phyloP scores from a whole-genome alignment of 1,140 invertebrate species.

The Steinernema feltiae region DNA sequence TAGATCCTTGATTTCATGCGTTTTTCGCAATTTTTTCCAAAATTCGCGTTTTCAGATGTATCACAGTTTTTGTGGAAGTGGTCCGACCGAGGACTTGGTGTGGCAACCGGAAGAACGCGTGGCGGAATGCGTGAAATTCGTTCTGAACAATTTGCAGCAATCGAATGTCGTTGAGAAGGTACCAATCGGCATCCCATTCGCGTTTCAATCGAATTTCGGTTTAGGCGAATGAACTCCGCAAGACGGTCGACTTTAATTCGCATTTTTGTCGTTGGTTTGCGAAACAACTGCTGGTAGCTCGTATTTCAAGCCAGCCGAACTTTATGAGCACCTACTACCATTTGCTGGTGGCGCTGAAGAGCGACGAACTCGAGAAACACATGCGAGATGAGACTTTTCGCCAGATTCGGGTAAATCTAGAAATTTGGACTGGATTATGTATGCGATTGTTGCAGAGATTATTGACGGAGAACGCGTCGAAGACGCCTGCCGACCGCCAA shows the following conservation, averaged over 20 bases:
- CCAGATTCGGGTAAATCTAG: background rate
- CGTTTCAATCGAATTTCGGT: background rate
- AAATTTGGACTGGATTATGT: background rate
- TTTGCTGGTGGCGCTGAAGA: background rate
- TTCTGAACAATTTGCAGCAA: background rate
- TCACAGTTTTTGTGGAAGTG: background rate
- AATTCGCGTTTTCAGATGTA: background rate
- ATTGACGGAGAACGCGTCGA: background rate
- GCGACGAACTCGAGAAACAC: background rate
- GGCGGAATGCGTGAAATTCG: background rate
- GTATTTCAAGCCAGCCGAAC: background rate
- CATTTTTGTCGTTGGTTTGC: background rate
- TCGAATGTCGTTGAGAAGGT: background rate
- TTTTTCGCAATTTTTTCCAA: background rate
- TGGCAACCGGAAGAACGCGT: background rate
- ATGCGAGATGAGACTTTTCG: background rate
- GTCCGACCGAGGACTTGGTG: background rate
- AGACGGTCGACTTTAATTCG: background rate
- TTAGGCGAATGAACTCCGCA: background rate
- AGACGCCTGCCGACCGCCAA: slow-evolving; percentile 70
- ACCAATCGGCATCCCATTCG: no score
- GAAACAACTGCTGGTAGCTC: background rate
- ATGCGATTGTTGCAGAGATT: background rate
- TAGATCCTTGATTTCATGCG: background rate
- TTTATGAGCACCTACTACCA: background rate